Base-by-base conservation (phyloP, 2,888 invertebrate species). In the Cantharis lateralis region DNA sequence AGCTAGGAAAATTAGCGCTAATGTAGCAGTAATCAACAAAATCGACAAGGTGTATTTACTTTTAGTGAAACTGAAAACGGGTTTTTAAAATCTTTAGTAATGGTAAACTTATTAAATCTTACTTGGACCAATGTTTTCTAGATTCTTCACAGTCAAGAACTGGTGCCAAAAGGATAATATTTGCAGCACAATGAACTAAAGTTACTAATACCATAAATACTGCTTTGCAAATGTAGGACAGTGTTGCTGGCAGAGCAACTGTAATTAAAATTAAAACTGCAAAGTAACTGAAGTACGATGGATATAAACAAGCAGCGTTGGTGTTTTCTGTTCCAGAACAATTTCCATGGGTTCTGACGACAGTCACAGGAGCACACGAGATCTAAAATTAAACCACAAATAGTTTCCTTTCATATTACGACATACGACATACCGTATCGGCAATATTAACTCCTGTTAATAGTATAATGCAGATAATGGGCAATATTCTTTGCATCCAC, bases 271-370 rank as follows among this genome's bases (percentile, higher is more conserved):
- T 92, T 77, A 95, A 88, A 70, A 94, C 92, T 70, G 91, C 91
- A 86, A 93, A 93, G 86, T 93, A 92, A 80, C 93, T 92, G 87
- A 94, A 92, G 87, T 95, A 95, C 68, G 93, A 93, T 62, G 95
- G 94, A 86, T 93, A 93, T 61, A 92, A 89, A 84, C 93, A 93
- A 26, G 88, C 87, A 7, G 87, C 84, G 24, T 88, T 86, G 76
- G 88, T 87, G 70, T 87, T 87, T 26, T 84, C 85, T 4, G 84
- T 77, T 28, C 82, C 75, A 16, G 87, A 85, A 80, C 87, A 87
- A 76, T 87, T 88, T 71, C 84, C 83, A 70, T 83, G 80, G 5
- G 80, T 66, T 11, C 71, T 75, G 24, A 76, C 68, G 20, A 62
- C 61, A 64, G 69, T 66, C 63, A 81, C 74, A 15, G 81, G 81